Evolutionary conservation across 2,113 vertebrate genomes (phyloP), one percentile per base, ranked within the genome.

Genomic region (Odobenus rosmarus): DNA sequence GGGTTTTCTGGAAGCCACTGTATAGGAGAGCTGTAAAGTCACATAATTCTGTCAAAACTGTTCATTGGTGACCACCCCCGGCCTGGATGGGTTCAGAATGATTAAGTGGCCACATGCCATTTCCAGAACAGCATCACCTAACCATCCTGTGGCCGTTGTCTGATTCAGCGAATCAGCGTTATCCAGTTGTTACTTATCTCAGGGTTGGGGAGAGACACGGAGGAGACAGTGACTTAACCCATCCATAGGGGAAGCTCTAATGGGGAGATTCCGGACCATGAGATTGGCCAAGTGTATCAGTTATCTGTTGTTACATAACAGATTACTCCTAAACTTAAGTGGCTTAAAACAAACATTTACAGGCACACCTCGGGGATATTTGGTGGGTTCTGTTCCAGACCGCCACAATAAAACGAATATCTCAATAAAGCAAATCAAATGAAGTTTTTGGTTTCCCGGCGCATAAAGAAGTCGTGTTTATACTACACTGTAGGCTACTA

Each of bases 311-410:
- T 61, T 81, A 59, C 53, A 55, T 62, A 79, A 93, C 88, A 93
- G 93, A 55, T 31, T 31, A 92, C 49, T 26, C 46, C 67, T 55
- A 84, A 93, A 62, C 10, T 33, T 89, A 57, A 84, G 46, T 86
- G 57, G 26, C 24, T 94, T 90, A 53, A 85, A 85, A 61, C 57
- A 79, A 76, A 51, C 53, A 31, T 93, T 95, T 82, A 95, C 49
- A 76, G 72, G 72, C 72, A 46, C 39, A 49, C 42, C 24, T 46
- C 24, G 0, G 72, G 26, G 39, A 76, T 76, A 46, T 46, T 46
- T 67, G 31, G 72, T 39, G 28, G 39, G 74, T 49, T 77, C 26
- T 4, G 4, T 31, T 77, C 26, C 26, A 16, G 74, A 49, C 26
- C 72, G 46, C 39, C 39, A 46, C 72, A 46, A 46, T 76, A 46